Evolutionary conservation across 2,113 vertebrate genomes (phyloP).

Genomic region (Abramis brama): DNA sequence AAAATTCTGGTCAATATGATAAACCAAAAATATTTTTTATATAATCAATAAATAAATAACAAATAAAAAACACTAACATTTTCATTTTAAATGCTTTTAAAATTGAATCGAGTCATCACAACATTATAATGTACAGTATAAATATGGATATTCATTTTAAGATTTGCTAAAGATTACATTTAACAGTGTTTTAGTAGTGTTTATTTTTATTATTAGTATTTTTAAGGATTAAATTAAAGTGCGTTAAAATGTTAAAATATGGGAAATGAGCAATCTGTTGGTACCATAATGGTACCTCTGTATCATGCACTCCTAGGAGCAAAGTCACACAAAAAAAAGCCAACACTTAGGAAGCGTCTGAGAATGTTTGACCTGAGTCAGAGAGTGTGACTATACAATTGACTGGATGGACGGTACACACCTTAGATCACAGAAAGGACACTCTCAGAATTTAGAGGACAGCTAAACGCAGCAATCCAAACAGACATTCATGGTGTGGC

Average conservation of each 20-base stretch:
- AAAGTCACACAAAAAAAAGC: not conserved
- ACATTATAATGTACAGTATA: not conserved
- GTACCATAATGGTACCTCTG: not conserved
- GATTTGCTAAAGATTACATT: not conserved
- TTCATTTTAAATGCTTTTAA: not conserved
- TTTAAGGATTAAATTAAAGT: not conserved
- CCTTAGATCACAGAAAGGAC: slow-evolving; percentile 27
- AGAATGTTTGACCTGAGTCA: slow-evolving; percentile 33
- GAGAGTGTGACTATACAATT: slow-evolving; percentile 13
- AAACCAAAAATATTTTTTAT: not conserved
- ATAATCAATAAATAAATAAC: not conserved
- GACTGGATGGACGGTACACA: slow-evolving; percentile 4
- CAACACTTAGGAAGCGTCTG: not conserved
- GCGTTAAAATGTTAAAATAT: not conserved
- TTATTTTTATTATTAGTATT: not conserved
- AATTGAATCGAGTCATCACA: not conserved
- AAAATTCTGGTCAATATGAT: not conserved
- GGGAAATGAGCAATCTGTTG: not conserved
- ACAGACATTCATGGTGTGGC: not conserved
- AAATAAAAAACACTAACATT: not conserved
- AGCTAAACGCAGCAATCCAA: slow-evolving; percentile 1
- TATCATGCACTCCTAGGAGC: not conserved
- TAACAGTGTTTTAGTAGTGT: not conserved
- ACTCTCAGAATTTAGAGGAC: slow-evolving; percentile 1
- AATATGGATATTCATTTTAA: not conserved